Evolutionary conservation across 2,797 vertebrate genomes (phyloP).

Genomic region (Lemur catta): DNA sequence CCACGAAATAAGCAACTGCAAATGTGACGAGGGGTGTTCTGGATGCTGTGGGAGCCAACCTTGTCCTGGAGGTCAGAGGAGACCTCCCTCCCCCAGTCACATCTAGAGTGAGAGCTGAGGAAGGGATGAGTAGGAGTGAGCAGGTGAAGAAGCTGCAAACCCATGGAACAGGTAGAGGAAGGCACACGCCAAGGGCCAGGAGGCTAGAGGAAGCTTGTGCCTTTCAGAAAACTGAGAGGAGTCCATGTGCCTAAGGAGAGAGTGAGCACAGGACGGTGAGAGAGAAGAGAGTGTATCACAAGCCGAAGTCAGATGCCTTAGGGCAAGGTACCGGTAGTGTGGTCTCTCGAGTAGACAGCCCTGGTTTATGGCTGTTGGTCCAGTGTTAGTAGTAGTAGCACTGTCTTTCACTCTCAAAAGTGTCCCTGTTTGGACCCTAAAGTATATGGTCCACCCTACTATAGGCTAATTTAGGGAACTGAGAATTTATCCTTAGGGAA

Average conservation of each 20-base stretch:
- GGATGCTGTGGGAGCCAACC: not conserved
- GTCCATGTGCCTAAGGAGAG: not conserved
- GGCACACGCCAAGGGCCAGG: fast-evolving
- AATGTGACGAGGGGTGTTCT: not conserved
- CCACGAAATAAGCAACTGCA: not conserved
- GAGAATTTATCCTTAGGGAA: not conserved
- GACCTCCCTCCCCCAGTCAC: not conserved
- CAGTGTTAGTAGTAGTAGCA: not conserved
- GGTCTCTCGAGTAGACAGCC: not conserved
- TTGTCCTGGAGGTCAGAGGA: not conserved
- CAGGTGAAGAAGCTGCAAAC: not conserved
- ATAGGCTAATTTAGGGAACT: not conserved
- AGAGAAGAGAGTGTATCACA: not conserved
- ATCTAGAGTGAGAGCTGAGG: not conserved
- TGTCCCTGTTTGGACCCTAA: not conserved
- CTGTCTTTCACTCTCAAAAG: not conserved
- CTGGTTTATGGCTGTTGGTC: not conserved
- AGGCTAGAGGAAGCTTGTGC: not conserved
- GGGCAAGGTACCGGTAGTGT: not conserved
- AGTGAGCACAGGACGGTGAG: too few relatives aligned
- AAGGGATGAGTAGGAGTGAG: not conserved
- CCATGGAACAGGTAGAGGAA: not conserved
- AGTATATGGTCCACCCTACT: not conserved
- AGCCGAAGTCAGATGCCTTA: too few relatives aligned
- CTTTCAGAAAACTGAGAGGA: not conserved